Conservation (phyloP, 2,888 invertebrate genomes). For the Cosmorhoe ocellata region DNA sequence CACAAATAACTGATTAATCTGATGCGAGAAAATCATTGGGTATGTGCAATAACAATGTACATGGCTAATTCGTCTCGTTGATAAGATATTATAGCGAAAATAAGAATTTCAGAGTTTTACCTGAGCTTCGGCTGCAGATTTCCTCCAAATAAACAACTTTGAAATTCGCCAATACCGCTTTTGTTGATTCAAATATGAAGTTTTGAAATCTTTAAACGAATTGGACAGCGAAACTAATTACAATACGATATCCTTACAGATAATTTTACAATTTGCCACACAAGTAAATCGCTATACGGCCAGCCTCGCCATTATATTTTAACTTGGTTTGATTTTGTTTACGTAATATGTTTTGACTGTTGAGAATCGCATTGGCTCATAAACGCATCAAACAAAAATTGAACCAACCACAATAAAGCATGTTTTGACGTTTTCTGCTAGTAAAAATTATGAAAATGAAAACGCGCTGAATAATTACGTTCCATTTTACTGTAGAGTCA, state of each 20-base stretch:
- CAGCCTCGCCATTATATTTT: slow-evolving; percentile 39
- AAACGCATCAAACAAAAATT: not conserved
- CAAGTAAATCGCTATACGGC: slow-evolving; percentile 54
- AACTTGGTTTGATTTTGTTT: slow-evolving; percentile 38
- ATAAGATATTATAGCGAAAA: slow-evolving; percentile 44
- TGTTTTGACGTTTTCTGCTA: not conserved
- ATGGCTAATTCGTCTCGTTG: slow-evolving; percentile 44
- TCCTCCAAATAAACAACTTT: slow-evolving; percentile 3
- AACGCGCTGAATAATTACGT: slow-evolving; percentile 18
- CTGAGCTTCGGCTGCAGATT: slow-evolving; percentile 42
- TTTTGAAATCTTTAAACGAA: not conserved
- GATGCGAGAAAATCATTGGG: slow-evolving; percentile 20
- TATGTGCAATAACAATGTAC: too few relatives aligned
- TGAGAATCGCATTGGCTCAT: slow-evolving; percentile 13
- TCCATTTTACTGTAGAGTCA: slow-evolving; percentile 9
- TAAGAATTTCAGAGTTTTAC: slow-evolving; percentile 52
- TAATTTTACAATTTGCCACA: slow-evolving; percentile 46
- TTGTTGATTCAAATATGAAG: not conserved
- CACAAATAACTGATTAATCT: slow-evolving; percentile 23
- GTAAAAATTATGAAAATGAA: not conserved
- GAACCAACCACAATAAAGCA: not conserved
- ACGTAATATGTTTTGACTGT: slow-evolving; percentile 31
- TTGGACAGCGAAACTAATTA: slow-evolving; percentile 3
- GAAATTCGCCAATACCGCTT: not conserved
- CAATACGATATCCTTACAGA: slow-evolving; percentile 17